These are phyloP conservation scores for Pluvianellus socialis DNA, from an alignment of 2,113 vertebrate species.

Conservation along the genomic window DNA sequence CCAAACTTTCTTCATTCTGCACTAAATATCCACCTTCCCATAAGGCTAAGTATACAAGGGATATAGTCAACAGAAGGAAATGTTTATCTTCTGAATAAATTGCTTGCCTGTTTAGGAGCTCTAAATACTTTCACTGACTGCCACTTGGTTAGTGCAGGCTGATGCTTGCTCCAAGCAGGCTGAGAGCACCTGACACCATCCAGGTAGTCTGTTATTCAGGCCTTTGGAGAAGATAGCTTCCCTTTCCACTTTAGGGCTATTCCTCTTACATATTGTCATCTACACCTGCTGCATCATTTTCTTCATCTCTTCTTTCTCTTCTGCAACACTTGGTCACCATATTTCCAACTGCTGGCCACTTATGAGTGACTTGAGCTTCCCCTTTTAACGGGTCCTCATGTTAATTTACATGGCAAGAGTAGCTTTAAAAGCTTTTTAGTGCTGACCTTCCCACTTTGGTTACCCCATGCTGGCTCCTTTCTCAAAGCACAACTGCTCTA, in stretches of 20 bases:
- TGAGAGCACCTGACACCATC: not conserved
- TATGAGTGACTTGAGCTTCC: not conserved
- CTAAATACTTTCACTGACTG: not conserved
- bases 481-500: not conserved
- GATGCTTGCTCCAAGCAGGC: no score
- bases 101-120: not conserved
- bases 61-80: not conserved
- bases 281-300: not conserved
- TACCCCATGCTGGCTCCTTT: not conserved
- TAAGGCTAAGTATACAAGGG: not conserved
- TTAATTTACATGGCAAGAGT: not conserved
- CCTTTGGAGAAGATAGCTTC: not conserved
- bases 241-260: not conserved
- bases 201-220: not conserved
- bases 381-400: not conserved
- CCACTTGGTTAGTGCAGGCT: not conserved
- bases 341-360: not conserved
- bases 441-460: no score
- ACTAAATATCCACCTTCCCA: not conserved
- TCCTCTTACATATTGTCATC: not conserved
- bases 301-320: not conserved
- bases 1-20: not conserved
- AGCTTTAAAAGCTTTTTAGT: not conserved
- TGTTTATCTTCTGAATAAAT: not conserved
- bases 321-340: not conserved